phyloP scores from a whole-genome alignment of 1,140 invertebrate species.

The Bombus sibiricus region DNA sequence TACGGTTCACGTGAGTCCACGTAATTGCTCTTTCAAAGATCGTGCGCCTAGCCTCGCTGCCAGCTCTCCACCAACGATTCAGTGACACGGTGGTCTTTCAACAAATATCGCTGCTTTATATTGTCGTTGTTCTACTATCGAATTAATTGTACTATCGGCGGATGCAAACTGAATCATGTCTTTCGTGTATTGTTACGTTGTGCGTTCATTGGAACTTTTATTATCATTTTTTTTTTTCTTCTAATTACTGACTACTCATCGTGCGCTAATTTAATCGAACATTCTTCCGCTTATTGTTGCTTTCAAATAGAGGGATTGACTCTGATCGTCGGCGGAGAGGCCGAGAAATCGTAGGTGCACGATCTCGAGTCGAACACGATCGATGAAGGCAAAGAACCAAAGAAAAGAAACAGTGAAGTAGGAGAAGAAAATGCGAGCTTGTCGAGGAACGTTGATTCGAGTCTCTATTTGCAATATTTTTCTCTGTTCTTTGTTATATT shows the following conservation, averaged over 20 bases:
- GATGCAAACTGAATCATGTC: background rate
- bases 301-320: background rate
- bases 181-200: too few species aligned
- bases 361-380: conserved; percentile 31
- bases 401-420: conserved; percentile 38
- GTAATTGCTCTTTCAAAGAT: conserved; percentile 36
- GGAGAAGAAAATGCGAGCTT: conserved; percentile 22
- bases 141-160: background rate
- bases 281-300: background rate
- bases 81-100: too few species aligned
- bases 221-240: background rate
- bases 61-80: conserved; percentile 63
- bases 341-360: conserved; percentile 20
- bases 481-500: too few species aligned
- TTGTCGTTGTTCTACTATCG: background rate
- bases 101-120: background rate
- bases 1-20: background rate
- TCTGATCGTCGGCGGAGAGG: background rate
- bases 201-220: background rate
- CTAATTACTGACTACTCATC: background rate
- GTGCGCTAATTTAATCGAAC: background rate
- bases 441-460: conserved; percentile 41
- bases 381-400: conserved; percentile 18
- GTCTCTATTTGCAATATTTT: background rate
- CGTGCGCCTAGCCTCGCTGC: conserved; percentile 65